Conservation (phyloP, 1,140 invertebrate genomes). For the Leptopilina boulardi region DNA sequence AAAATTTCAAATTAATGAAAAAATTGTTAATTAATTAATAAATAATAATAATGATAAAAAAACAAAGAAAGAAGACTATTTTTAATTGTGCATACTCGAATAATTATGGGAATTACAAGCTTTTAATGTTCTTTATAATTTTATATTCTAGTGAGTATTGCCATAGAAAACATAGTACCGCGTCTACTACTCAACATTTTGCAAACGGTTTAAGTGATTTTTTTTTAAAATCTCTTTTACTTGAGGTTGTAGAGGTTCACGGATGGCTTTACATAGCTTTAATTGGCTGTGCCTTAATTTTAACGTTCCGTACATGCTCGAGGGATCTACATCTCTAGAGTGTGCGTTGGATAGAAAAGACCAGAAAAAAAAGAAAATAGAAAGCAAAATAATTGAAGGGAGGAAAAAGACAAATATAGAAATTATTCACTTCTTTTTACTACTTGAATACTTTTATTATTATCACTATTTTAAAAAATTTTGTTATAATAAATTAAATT, state of each 20-base stretch:
- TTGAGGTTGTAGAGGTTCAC: neutral
- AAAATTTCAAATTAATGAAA: too few species aligned
- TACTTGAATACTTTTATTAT: too few species aligned
- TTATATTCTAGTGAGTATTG: neutral
- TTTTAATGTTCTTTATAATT: neutral
- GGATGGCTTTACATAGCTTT: neutral
- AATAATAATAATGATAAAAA: too few species aligned
- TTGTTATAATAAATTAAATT: too few species aligned
- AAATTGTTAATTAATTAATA: too few species aligned
- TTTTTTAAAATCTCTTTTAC: neutral
- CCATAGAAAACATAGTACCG: neutral
- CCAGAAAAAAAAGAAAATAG: neutral
- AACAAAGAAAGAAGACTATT: too few species aligned
- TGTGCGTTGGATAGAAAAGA: neutral
- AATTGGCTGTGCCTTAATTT: constrained; percentile 12
- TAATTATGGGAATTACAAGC: neutral
- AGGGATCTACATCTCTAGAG: constrained; percentile 5
- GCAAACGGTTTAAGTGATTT: neutral
- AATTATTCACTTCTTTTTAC: too few species aligned
- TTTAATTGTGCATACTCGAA: too few species aligned
- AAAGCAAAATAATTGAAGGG: neutral
- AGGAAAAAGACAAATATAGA: neutral
- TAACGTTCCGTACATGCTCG: neutral
- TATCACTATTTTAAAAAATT: too few species aligned
- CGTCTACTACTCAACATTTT: neutral